Conservation (phyloP, 2,113 vertebrate species). For the Etheostoma cragini region DNA sequence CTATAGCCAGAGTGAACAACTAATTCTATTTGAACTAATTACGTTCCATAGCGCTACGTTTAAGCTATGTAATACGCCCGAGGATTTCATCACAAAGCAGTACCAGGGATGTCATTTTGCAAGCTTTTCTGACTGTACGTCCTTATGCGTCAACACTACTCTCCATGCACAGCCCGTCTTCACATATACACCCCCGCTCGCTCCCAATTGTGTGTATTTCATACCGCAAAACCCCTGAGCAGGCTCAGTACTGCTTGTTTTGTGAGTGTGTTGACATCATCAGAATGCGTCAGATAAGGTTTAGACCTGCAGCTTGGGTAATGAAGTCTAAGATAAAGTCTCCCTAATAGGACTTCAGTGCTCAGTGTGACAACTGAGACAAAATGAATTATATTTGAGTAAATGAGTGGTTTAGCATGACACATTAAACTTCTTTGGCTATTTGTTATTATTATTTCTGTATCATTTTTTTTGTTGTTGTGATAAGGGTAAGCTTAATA, state of each 20-base stretch:
- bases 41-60: slow-evolving; percentile 76
- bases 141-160: slow-evolving; percentile 27
- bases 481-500: background rate
- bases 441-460: background rate
- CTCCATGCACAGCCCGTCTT: slow-evolving; percentile 30
- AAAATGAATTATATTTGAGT: background rate
- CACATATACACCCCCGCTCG: slow-evolving; percentile 21
- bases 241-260: slow-evolving; percentile 29
- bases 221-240: slow-evolving; percentile 16
- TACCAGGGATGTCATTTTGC: slow-evolving; percentile 60
- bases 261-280: slow-evolving; percentile 64
- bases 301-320: slow-evolving; percentile 47
- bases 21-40: slow-evolving; percentile 86
- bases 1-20: slow-evolving; percentile 82
- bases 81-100: slow-evolving; percentile 75
- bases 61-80: slow-evolving; percentile 67
- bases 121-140: slow-evolving; percentile 44
- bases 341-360: slow-evolving; percentile 16
- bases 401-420: background rate
- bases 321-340: slow-evolving; percentile 39
- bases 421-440: background rate
- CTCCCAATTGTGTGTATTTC: slow-evolving; percentile 48
- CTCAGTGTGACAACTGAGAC: background rate
- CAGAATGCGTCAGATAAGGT: slow-evolving; percentile 51
- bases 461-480: background rate